phyloP scores from a whole-genome alignment of 2,113 vertebrate genomes.

The Sterna hirundo region DNA sequence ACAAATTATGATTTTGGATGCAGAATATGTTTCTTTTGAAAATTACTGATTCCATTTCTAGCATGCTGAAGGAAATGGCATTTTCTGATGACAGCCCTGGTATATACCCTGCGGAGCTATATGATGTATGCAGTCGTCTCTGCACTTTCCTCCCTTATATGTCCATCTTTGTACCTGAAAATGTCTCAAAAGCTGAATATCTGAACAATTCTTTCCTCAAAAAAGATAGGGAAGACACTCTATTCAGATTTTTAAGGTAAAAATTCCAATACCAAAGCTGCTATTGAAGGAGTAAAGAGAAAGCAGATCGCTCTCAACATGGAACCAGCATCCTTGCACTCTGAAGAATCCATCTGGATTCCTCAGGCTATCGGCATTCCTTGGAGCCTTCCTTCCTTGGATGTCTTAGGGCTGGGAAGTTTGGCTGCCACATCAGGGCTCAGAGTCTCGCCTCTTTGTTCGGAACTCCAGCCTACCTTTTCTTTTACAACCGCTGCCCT shows the following conservation, averaged over 20 bases:
- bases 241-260: neutral
- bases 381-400: neutral
- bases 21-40: neutral
- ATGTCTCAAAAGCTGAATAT: neutral
- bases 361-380: neutral
- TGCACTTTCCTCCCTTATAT: neutral
- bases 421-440: neutral
- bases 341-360: neutral
- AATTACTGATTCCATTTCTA: slow-evolving; percentile 11
- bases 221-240: neutral
- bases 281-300: neutral
- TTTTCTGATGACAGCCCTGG: neutral
- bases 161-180: neutral
- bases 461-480: neutral
- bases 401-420: neutral
- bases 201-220: neutral
- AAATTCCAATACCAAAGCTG: neutral
- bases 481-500: neutral
- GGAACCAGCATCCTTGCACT: neutral
- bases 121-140: neutral
- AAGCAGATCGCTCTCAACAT: neutral
- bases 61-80: neutral
- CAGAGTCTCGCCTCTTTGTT: neutral
- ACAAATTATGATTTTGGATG: neutral
- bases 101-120: neutral